Evolutionary conservation across 2,113 vertebrate species (phyloP).

Genomic region (Phrynosoma blainvillii): DNA sequence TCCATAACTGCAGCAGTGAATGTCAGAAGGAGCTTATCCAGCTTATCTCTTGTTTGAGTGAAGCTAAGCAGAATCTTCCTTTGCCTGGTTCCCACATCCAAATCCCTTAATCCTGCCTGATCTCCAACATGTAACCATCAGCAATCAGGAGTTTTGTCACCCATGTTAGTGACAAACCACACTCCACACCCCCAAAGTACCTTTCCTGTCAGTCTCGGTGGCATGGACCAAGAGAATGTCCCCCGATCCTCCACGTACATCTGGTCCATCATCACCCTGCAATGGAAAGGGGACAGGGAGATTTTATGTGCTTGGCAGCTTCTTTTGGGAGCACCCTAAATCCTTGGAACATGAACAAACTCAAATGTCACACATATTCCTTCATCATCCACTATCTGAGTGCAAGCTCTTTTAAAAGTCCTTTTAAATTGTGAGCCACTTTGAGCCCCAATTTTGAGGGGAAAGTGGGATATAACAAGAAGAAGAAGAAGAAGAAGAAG

Average conservation of each 20-base stretch:
- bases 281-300: neutral
- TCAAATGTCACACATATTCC: neutral
- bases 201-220: conserved; percentile 97
- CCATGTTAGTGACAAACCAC: too few species aligned
- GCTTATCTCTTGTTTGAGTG: conserved; percentile 43
- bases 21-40: conserved; percentile 35
- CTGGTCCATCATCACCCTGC: conserved; percentile 95
- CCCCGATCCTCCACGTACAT: conserved; percentile 94
- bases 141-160: too few species aligned
- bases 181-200: conserved; percentile 57
- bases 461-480: too few species aligned
- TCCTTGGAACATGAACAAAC: neutral
- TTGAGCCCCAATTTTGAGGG: too few species aligned
- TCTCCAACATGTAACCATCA: rapidly evolving
- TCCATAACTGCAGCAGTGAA: conserved; percentile 7
- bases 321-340: conserved; percentile 2
- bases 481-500: too few species aligned
- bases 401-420: too few species aligned
- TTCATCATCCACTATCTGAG: too few species aligned
- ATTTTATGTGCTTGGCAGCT: neutral
- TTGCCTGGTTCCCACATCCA: neutral
- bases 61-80: conserved; percentile 35
- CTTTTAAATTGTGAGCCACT: too few species aligned
- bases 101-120: neutral
- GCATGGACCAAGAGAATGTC: conserved; percentile 96